Base-by-base conservation (phyloP, 37 sponge, comb jelly and placozoan genomes). In the Chondrosia reniformis region DNA sequence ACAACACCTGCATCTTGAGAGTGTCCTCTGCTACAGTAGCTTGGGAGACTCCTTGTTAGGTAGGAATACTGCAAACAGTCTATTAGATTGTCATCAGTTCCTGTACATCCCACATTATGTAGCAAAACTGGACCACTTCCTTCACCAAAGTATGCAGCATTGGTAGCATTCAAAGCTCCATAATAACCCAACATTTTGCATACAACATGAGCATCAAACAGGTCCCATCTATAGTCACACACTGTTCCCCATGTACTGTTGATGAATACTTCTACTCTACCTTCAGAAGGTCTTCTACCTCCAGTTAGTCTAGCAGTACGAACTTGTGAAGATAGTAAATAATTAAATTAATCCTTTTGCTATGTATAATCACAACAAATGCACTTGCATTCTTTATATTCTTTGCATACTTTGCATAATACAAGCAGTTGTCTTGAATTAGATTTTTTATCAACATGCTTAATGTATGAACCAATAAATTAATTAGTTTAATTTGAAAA, bases 221-320 rank as follows among this genome's bases (percentile, higher is more conserved):
- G 64, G 69, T 66, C 66, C 80, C 67, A 79, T 2, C 43, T 39
- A 38, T 79, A 45, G 66, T 65, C 80, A 64, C 80, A 79, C 33
- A 79, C 80, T 33, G 67, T 79, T 17, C 80, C 80, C 80, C 80
- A 79, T 22, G 41, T 45, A 0, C 45, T 33, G 12, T 79, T 49
- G 33, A 49, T 5, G 46, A 46, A 79, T 15, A 79, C 54, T 57
- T 79, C 72, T n/a, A 69, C 72, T 43, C 72, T 41, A 17, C 72
- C 72, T n/a, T n/a, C n/a, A 39, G 2, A 22, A 39, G 38, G 2
- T 19, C 15, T 39, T 41, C 21, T 6, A n/a, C 42, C 9, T 34
- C 72, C 72, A 38, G 24, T 25, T n/a, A 69, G 41, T 34, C 72
- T 41, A 34, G 42, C 72, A 13, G 40, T 31, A 66, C 19, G 21